These are phyloP conservation scores for Caenorhabditis elegans DNA, from an alignment of 1,140 invertebrate genomes.

Conservation along the genomic window DNA sequence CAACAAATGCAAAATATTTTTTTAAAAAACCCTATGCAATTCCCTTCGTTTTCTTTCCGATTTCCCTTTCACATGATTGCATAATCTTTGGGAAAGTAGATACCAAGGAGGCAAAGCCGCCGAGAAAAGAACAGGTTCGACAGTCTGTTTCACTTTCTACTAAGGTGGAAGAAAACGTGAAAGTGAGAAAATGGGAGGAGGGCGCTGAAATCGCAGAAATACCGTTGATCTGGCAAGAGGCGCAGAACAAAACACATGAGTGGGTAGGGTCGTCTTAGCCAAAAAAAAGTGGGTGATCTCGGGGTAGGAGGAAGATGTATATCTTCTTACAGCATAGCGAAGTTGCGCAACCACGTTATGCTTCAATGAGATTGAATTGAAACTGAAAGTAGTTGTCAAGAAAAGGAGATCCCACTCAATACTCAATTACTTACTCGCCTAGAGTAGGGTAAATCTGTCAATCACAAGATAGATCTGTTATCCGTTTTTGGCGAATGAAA, in stretches of 20 bases:
- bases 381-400: neutral
- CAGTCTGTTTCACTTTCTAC: constrained; percentile 9
- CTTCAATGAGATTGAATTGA: neutral
- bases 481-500: neutral
- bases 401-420: too few species aligned
- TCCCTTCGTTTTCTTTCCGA: neutral
- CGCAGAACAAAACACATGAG: neutral
- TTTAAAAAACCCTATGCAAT: too few species aligned
- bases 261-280: neutral
- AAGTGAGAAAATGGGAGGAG: neutral
- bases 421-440: too few species aligned
- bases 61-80: constrained; percentile 13
- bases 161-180: constrained; percentile 2
- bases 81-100: constrained; percentile 17
- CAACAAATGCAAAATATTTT: too few species aligned
- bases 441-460: too few species aligned
- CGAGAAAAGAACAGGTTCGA: constrained; percentile 27
- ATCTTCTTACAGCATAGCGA: constrained; percentile 6
- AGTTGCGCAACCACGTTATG: neutral
- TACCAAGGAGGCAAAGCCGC: neutral
- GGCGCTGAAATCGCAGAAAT: too few species aligned
- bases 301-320: neutral
- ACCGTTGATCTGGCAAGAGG: neutral
- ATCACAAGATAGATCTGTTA: neutral
- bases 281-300: constrained; percentile 25